Evolutionary conservation across 2,113 vertebrate species (phyloP).

Genomic region (Centrocercus urophasianus): DNA sequence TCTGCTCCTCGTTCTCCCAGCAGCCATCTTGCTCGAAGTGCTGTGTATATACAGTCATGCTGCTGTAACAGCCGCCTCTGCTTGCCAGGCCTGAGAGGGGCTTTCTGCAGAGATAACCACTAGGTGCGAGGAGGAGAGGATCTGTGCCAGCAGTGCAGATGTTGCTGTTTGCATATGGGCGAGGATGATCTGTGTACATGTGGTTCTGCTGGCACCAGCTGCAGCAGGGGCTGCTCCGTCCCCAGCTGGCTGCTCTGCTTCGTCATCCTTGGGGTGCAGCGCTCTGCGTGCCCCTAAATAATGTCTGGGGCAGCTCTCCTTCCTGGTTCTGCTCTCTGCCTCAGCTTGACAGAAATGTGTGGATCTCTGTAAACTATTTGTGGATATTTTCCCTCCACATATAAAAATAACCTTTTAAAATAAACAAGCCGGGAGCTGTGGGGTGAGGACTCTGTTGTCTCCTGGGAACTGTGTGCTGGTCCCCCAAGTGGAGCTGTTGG

Average conservation of each 20-base stretch:
- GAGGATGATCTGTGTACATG: background rate
- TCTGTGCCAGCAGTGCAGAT: background rate
- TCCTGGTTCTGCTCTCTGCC: constrained; percentile 4
- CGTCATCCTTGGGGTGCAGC: background rate
- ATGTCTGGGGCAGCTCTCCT: background rate
- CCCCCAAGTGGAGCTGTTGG: background rate
- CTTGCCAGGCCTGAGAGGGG: background rate
- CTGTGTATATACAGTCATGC: background rate
- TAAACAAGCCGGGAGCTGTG: background rate
- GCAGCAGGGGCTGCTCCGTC: background rate
- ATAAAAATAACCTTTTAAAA: background rate
- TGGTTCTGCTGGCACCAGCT: background rate
- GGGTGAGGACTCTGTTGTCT: background rate
- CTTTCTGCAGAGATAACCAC: background rate
- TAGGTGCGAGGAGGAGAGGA: background rate
- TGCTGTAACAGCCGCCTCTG: background rate
- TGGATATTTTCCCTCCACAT: background rate
- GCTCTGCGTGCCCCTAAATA: background rate
- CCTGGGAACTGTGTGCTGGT: background rate
- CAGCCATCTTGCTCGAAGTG: background rate
- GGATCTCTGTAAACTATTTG: constrained; percentile 15
- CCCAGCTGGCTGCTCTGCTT: background rate
- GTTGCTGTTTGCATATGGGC: background rate
- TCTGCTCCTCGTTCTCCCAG: background rate
- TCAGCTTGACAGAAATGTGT: background rate